Evolutionary conservation across 2,888 invertebrate species (phyloP), one percentile per base, ranked within the genome.

Genomic region (Drosophila siamana): DNA sequence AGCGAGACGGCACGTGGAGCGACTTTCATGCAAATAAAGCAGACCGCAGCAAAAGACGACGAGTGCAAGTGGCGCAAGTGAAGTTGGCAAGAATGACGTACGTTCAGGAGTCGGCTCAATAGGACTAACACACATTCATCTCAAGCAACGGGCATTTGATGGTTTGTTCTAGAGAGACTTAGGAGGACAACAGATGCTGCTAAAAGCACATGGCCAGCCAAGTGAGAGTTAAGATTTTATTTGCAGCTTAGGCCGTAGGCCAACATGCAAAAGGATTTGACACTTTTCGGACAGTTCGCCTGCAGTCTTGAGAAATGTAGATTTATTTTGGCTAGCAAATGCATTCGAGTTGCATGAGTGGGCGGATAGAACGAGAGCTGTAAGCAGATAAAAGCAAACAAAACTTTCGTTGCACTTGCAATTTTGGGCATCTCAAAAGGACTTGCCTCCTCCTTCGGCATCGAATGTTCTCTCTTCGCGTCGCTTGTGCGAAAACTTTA

Each of bases 361-460:
- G 4, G 4, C 13, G 19, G 15, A 26, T 15, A 30, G 47, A 8
- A 15, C 44, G 24, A 15, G n/a, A 26, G n/a, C 8, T 62, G 61
- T 66, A 80, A 65, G 69, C 78, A 77, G 66, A 78, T 80, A 80
- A 76, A 80, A 56, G 51, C 74, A 78, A 80, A 62, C 64, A 65
- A 69, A 76, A 69, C 64, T 73, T 56, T 61, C 38, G 74, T 60
- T 44, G 74, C 63, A 72, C 50, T 64, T 71, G 67, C 76, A 63
- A 69, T 70, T 78, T 66, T 65, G 38, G 47, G 54, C 61, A 59
- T 59, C 55, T 68, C 68, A 74, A 74, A 74, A 50, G 61, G 43
- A 57, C 74, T 56, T 66, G 54, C 1, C 4, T 28, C 1, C 4
- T 28, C 2, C 9, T 9, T 28, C 15, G 7, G 15, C 43, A 30